Conservation (phyloP, 2,797 vertebrate genomes). For the Dallia pectoralis region DNA sequence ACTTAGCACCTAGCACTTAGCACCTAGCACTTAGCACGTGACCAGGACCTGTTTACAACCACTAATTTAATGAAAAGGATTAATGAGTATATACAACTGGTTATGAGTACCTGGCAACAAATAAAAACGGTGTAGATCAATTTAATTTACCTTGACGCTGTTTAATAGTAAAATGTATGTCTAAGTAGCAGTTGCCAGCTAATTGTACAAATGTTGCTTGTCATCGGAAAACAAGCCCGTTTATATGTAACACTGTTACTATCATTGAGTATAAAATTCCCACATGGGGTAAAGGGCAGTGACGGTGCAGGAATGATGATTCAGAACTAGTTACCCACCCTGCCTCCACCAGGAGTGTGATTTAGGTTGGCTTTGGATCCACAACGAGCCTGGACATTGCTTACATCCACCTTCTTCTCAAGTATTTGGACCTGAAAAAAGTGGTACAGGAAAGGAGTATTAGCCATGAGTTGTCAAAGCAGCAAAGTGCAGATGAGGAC, state of each 20-base stretch:
- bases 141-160: background rate
- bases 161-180: background rate
- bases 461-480: background rate
- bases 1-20: too few species aligned
- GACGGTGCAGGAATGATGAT: background rate
- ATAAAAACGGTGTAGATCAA: background rate
- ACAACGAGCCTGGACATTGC: conserved; percentile 85
- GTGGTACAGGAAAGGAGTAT: conserved; percentile 26
- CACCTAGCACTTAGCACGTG: conserved; percentile 81
- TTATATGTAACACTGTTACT: background rate
- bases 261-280: background rate
- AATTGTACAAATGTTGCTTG: background rate
- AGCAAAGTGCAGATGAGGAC: conserved; percentile 13
- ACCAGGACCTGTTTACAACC: background rate
- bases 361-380: conserved; percentile 95
- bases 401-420: conserved; percentile 91
- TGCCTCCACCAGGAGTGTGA: conserved; percentile 88
- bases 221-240: background rate
- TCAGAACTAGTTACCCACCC: conserved; percentile 47
- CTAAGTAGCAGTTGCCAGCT: background rate
- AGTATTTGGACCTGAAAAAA: conserved; percentile 83
- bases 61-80: background rate
- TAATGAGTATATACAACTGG: background rate
- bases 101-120: background rate
- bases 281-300: background rate